Percentiles rank a stretch among this genome's conserved stretches.
Conservation (phyloP, 2,113 vertebrate genomes). For the Galemys pyrenaicus region DNA sequence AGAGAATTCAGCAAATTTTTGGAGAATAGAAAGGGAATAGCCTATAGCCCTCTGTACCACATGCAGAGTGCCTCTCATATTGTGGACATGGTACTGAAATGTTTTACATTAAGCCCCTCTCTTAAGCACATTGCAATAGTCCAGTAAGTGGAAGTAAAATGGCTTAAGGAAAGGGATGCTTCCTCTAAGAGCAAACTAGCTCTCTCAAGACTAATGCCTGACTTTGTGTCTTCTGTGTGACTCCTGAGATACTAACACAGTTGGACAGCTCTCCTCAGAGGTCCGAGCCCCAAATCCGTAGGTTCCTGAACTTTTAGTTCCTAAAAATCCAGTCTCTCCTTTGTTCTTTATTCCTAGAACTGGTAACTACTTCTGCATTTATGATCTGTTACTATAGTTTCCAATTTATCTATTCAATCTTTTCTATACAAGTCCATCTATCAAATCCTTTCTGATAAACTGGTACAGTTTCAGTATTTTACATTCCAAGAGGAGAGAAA, state of each 20-base stretch:
- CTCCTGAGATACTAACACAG: neutral
- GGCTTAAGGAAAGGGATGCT: neutral
- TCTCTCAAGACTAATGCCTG: neutral
- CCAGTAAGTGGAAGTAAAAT: neutral
- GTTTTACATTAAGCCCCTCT: no score
- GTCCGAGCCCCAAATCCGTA: neutral
- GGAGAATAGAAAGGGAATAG: neutral
- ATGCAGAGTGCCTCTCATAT: neutral
- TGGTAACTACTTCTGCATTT: no score
- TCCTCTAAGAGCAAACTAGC: neutral
- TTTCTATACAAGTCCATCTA: no score
- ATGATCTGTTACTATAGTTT: no score
- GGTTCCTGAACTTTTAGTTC: neutral
- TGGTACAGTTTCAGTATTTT: no score
- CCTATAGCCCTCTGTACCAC: neutral
- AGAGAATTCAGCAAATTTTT: constrained; percentile 6
- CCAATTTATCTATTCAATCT: no score
- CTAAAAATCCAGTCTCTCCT: no score
- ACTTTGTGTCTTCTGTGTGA: neutral
- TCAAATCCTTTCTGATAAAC: no score
- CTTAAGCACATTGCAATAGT: neutral
- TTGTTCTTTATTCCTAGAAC: no score
- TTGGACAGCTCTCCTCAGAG: neutral
- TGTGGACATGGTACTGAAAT: neutral
- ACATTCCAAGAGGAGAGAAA: no score